A percentile compares a stretch with the other conserved stretches of the same genome.
Evolutionary conservation across 1,140 invertebrate species (phyloP).

Genomic region (Drosophila lacteicornis): DNA sequence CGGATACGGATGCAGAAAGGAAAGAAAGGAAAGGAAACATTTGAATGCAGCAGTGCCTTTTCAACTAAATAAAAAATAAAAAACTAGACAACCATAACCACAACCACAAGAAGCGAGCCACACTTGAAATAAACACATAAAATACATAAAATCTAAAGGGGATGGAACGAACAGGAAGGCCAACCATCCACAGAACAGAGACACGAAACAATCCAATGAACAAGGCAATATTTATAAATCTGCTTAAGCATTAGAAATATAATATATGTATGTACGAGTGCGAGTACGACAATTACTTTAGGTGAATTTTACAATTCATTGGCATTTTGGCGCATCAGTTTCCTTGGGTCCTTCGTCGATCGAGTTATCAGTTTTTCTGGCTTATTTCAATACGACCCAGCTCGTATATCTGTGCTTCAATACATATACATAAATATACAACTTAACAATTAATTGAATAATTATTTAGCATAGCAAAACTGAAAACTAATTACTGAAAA

Average conservation of each 20-base stretch:
- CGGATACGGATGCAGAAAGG: not conserved
- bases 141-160: not conserved
- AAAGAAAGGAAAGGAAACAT: slow-evolving; percentile 32
- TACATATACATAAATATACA: slow-evolving; percentile 28
- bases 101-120: slow-evolving; percentile 17
- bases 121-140: slow-evolving; percentile 16
- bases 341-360: slow-evolving; percentile 8
- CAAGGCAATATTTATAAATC: slow-evolving; percentile 51
- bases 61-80: slow-evolving; percentile 60
- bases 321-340: slow-evolving; percentile 13
- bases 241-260: slow-evolving; percentile 40
- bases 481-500: slow-evolving; percentile 21
- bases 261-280: slow-evolving; percentile 1
- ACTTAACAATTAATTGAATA: slow-evolving; percentile 31
- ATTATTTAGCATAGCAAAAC: slow-evolving; percentile 39
- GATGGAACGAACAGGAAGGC: slow-evolving; percentile 4
- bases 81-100: slow-evolving; percentile 26
- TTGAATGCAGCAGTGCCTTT: slow-evolving; percentile 78
- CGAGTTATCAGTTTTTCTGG: slow-evolving; percentile 11
- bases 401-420: slow-evolving; percentile 37
- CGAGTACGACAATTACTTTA: slow-evolving; percentile 32
- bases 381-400: slow-evolving; percentile 34
- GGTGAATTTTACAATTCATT: slow-evolving; percentile 42
- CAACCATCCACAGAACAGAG: slow-evolving; percentile 9
- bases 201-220: slow-evolving; percentile 54